Evolutionary conservation across 2,797 vertebrate species (phyloP).

Genomic region (Tragopan temminckii): DNA sequence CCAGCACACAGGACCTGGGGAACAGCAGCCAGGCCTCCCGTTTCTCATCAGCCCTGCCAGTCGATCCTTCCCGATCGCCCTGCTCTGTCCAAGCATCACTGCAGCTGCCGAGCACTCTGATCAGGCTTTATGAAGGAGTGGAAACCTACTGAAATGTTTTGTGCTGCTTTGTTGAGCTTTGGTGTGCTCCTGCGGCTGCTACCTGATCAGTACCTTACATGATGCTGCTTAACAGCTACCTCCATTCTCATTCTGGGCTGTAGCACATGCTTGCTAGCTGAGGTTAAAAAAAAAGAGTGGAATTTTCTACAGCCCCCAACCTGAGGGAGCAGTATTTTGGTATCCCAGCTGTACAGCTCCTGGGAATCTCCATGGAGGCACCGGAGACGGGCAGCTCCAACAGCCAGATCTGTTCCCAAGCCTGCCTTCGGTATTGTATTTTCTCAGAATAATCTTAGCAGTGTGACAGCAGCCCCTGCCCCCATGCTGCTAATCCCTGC

Average conservation of each 20-base stretch:
- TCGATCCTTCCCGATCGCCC: too few species aligned
- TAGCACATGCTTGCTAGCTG: rapidly evolving
- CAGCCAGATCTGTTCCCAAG: rapidly evolving
- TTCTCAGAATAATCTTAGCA: background rate
- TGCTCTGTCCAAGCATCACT: background rate
- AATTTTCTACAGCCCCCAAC: background rate
- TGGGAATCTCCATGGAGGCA: background rate
- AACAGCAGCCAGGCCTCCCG: rapidly evolving
- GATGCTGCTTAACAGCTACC: background rate
- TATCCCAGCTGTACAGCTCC: background rate
- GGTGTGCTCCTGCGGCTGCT: background rate
- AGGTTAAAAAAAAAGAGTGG: too few species aligned
- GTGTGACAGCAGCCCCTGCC: background rate
- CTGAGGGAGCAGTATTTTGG: rapidly evolving
- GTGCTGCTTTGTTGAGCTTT: background rate
- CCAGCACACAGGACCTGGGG: too few species aligned
- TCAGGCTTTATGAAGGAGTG: rapidly evolving
- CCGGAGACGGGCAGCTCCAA: background rate
- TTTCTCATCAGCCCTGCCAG: background rate
- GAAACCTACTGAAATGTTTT: background rate
- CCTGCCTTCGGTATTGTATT: rapidly evolving
- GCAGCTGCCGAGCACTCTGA: background rate
- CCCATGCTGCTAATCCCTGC: rapidly evolving
- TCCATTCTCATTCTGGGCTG: background rate
- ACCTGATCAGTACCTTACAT: rapidly evolving